Conservation (phyloP, 2,113 vertebrate genomes). For the Balaeniceps rex region DNA sequence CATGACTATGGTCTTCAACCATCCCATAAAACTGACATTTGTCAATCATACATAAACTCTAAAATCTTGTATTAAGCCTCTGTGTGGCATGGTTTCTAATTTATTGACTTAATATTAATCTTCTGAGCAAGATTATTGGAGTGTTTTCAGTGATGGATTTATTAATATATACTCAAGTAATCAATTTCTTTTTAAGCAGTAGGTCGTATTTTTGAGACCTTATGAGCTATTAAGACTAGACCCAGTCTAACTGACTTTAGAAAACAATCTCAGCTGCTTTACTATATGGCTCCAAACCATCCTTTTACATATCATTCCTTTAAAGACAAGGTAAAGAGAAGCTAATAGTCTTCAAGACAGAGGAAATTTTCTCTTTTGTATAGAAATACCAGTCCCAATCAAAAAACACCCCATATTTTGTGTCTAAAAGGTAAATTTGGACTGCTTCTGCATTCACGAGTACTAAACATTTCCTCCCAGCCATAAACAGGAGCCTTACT, state of each 20-base stretch:
- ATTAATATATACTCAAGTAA: neutral
- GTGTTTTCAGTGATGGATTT: neutral
- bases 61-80: neutral
- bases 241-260: neutral
- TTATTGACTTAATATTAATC: neutral
- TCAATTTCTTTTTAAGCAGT: neutral
- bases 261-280: neutral
- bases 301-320: neutral
- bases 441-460: neutral
- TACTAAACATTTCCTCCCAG: neutral
- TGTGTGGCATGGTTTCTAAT: neutral
- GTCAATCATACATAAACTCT: neutral
- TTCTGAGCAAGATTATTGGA: neutral
- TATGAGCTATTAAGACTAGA: neutral
- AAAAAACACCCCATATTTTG: neutral
- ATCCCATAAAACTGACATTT: neutral
- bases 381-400: neutral
- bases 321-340: neutral
- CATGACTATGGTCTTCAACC: neutral
- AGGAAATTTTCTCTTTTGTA: neutral
- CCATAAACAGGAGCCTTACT: neutral
- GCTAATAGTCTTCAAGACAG: neutral
- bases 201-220: neutral
- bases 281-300: neutral
- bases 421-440: neutral